These are phyloP conservation scores for Leptogaster cylindrica DNA, from an alignment of 2,888 invertebrate species.

Conservation along the genomic window DNA sequence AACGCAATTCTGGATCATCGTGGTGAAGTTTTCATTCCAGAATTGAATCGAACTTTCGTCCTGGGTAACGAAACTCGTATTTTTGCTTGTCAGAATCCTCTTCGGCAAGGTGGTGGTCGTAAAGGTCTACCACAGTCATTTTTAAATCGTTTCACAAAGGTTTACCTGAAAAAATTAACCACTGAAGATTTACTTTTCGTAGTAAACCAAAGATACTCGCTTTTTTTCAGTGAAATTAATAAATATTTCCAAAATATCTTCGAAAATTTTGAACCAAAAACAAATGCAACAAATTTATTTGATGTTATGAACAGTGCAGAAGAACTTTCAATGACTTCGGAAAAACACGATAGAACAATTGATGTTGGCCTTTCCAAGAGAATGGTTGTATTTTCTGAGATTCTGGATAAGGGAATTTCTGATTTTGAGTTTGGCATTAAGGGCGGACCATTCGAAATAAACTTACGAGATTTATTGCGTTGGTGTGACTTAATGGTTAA, in stretches of 20 bases:
- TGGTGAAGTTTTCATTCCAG: conserved; percentile 94
- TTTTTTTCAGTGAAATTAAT: conserved; percentile 52
- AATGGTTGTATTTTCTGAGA: conserved; percentile 81
- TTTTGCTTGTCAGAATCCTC: conserved; percentile 98
- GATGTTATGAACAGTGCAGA: conserved; percentile 13
- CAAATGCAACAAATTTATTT: conserved; percentile 43
- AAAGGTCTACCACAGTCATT: conserved; percentile 96
- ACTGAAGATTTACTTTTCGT: conserved; percentile 68
- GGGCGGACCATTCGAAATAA: conserved; percentile 97
- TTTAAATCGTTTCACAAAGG: conserved; percentile 95
- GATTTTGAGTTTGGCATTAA: conserved; percentile 75
- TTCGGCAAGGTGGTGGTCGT: conserved; percentile 93
- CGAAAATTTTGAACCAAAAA: conserved; percentile 27
- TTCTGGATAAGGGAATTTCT: conserved; percentile 70
- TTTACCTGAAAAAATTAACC: conserved; percentile 71
- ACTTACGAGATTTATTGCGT: conserved; percentile 90
- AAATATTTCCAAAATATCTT: conserved; percentile 51
- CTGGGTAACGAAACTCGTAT: conserved; percentile 80
- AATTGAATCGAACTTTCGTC: conserved; percentile 84
- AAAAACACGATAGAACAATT: background rate
- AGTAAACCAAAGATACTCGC: conserved; percentile 56
- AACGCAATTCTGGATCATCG: conserved; percentile 99
- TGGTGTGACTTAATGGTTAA: conserved; percentile 83
- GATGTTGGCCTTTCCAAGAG: conserved; percentile 66
- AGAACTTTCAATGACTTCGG: background rate